Percentiles rank a stretch among this genome's conserved stretches.
phyloP scores from a whole-genome alignment of 2,888 invertebrate species.

The Pantelozetes paolii region DNA sequence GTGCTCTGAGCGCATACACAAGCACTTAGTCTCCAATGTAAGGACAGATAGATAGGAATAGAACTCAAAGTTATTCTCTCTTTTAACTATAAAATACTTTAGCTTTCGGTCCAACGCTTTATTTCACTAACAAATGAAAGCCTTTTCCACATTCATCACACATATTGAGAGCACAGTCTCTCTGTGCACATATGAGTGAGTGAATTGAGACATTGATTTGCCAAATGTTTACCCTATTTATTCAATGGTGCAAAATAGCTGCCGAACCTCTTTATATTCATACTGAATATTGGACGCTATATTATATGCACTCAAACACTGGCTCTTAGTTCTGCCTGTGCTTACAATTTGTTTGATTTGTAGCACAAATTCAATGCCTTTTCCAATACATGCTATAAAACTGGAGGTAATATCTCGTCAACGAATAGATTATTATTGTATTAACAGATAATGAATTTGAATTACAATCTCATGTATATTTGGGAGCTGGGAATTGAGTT shows the following conservation, averaged over 20 bases:
- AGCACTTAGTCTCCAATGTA: background rate
- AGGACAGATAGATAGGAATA: background rate
- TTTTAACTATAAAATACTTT: background rate
- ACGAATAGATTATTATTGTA: conserved; percentile 8
- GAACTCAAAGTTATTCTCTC: background rate
- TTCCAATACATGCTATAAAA: conserved; percentile 9
- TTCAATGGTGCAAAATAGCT: background rate
- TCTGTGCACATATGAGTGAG: too few relatives aligned
- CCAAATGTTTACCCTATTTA: background rate
- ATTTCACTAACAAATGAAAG: background rate
- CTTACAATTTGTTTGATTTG: conserved; percentile 9
- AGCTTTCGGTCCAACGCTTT: background rate
- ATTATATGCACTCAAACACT: background rate
- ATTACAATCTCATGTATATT: conserved; percentile 28
- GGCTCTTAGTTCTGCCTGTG: background rate
- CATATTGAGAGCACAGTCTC: background rate
- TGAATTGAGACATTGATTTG: background rate
- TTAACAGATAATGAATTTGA: conserved; percentile 25
- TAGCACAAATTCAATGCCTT: background rate
- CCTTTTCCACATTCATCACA: background rate
- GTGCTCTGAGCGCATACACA: background rate
- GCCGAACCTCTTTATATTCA: background rate
- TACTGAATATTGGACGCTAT: background rate
- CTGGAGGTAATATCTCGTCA: background rate
- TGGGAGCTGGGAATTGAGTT: conserved; percentile 9